Evolutionary conservation across 2,888 invertebrate genomes (phyloP), one percentile per base, ranked within the genome.

Genomic region (Melinaea menophilus): DNA sequence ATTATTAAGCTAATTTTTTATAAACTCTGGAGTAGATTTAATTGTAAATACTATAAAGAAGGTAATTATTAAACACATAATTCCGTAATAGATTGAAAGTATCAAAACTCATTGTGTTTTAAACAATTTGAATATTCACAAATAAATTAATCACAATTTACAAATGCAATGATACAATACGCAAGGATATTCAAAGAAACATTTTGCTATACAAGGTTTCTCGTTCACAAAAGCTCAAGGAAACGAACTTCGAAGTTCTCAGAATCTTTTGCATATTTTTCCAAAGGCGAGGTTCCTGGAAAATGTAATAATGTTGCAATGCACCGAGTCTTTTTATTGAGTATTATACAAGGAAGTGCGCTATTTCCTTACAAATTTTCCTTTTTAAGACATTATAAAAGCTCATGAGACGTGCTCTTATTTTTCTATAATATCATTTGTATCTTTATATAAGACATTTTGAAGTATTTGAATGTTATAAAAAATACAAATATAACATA

Each of bases 221-320:
- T 59, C 58, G 56, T 59, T 48, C 35, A 46, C 58, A 59, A 41
- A 41, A 55, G 59, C 63, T 59, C 55, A 47, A 64, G 62, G 55
- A 66, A 62, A 51, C 56, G 61, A 51, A 58, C 58, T 62, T 64
- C 60, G 60, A 66, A 64, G 61, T 62, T 63, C 63, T 62, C 59
- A 56, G 59, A 63, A 67, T 65, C 61, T 65, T 64, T 55, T 66
- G 68, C 69, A 72, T 73, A 74, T 71, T 72, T 72, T 67, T 72
- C 67, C 63, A 72, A 71, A 69, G 69, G 69, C 71, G 59, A 68
- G 65, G 69, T 71, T 69, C 68, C 60, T 71, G 69, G 68, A 72
- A 72, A 75, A 75, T 74, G 74, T 73, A 76, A 76, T 77, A 77
- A 75, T 68, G 70, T 68, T 63, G 65, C 67, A 69, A 63, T 70